Base-by-base conservation (phyloP, 2,113 vertebrate species). In the Pedetes capensis region DNA sequence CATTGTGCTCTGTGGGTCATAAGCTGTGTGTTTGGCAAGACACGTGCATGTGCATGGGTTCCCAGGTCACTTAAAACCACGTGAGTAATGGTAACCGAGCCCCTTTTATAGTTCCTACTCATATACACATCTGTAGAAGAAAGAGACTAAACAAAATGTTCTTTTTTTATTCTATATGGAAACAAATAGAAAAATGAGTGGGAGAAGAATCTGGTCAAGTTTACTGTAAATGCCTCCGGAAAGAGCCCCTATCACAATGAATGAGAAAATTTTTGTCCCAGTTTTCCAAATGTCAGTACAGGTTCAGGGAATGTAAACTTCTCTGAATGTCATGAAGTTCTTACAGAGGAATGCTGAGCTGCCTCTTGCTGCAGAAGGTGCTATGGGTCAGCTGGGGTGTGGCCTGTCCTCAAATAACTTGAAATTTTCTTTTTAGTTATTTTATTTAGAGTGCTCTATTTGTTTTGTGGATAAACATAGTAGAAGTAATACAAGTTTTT, bases 71-170 rank as follows among this genome's bases (percentile, higher is more conserved):
- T 63, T 55, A 57, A 64, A 72, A 39, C 94, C 92, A 95, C 14
- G 85, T 97, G 96, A 97, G 32, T 87, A 75, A 95, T 95, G 87
- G 95, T 92, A 97, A 97, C 37, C 3, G 6, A 88, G 82, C 32
- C 79, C 82, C 90, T 79, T 96, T 95, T 96, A 93, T 92, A 92
- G 81, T 68, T 96, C 78, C 96, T 87, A 92, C 87, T 55, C 94
- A 34, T 89, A 74, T 61, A 82, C 87, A 87, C 79, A 88, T 97
- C 81, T 72, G 88, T 55, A 92, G 39, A 53, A 88, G 66, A 72
- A 96, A 94, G 96, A 97, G 97, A 97, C 97, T 97, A 97, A 97
- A 97, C 97, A 97, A 93, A 85, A 87, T 63, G 47, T 96, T 97
- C 95, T 96, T 97, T 96, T 97, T 95, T 95, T 91, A 97, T 96